Conservation (phyloP, 2,888 invertebrate species). For the Drosophila basisetae region DNA sequence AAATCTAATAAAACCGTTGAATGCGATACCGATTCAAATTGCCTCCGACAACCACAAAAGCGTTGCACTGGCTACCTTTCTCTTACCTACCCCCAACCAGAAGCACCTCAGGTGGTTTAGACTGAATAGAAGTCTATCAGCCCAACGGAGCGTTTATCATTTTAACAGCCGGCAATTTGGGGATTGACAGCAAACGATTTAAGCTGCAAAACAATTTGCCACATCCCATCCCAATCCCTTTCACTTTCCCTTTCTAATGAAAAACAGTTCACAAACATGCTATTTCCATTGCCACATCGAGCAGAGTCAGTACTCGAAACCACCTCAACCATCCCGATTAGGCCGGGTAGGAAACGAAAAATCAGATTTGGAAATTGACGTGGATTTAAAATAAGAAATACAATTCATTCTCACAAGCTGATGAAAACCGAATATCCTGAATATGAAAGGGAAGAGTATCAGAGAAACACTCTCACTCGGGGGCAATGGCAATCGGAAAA, state of each 20-base stretch:
- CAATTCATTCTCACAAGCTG: conserved; percentile 45
- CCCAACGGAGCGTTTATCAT: conserved; percentile 64
- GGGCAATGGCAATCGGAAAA: conserved; percentile 5
- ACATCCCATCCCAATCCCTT: not conserved
- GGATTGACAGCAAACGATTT: conserved; percentile 68
- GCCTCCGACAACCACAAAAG: conserved; percentile 22
- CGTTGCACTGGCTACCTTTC: conserved; percentile 8
- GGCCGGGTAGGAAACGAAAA: conserved; percentile 16
- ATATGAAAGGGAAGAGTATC: conserved; percentile 12
- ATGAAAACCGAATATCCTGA: conserved; percentile 16
- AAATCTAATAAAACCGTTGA: conserved; percentile 13
- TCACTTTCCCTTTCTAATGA: not conserved
- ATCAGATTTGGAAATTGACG: conserved; percentile 55
- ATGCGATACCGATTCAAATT: conserved; percentile 5
- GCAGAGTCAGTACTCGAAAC: not conserved
- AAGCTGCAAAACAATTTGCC: conserved; percentile 69
- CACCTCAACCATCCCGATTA: conserved; percentile 2
- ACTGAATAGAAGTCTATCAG: conserved; percentile 33
- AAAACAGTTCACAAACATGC: conserved; percentile 30
- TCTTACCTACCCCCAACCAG: not conserved
- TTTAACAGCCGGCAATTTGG: conserved; percentile 70
- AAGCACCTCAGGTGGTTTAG: conserved; percentile 22
- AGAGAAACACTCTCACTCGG: conserved; percentile 5
- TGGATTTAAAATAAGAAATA: conserved; percentile 42
- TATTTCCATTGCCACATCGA: conserved; percentile 28